These are phyloP conservation scores for Corythornis vintsioides DNA, from an alignment of 2,113 vertebrate genomes.

Conservation along the genomic window DNA sequence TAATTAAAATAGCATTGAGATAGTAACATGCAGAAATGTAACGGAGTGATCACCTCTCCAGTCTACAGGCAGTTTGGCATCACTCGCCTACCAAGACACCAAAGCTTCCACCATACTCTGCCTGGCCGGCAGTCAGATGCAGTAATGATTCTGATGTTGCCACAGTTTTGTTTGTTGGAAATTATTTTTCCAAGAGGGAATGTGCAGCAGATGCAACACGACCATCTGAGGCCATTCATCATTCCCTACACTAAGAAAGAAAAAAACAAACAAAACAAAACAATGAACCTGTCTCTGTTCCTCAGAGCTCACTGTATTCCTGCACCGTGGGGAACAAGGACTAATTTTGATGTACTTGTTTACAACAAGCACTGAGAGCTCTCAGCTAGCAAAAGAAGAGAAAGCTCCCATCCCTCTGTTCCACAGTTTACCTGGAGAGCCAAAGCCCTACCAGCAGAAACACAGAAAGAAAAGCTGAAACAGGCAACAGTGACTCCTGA, in stretches of 20 bases:
- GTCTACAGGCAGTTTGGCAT: neutral
- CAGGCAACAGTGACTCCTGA: neutral
- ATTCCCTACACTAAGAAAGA: neutral
- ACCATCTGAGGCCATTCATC: neutral
- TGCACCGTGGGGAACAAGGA: neutral
- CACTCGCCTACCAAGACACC: neutral
- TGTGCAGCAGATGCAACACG: neutral
- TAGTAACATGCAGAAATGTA: neutral
- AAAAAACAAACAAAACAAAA: neutral
- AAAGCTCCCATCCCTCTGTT: neutral
- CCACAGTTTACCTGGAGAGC: neutral
- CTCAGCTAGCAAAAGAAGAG: neutral
- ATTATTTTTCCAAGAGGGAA: neutral
- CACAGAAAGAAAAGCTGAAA: neutral
- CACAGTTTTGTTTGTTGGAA: neutral
- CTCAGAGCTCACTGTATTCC: neutral
- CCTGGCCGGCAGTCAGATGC: neutral
- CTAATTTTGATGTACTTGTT: neutral
- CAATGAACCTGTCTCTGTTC: neutral
- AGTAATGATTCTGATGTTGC: neutral
- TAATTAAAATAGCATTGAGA: constrained; percentile 20
- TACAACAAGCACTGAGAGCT: neutral
- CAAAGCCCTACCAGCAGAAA: neutral
- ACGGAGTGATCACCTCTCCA: neutral
- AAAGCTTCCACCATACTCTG: neutral